Percentiles rank a stretch among this genome's conserved stretches.
These are phyloP conservation scores for Conistra vaccinii DNA, from an alignment of 2,888 invertebrate species.

Conservation along the genomic window DNA sequence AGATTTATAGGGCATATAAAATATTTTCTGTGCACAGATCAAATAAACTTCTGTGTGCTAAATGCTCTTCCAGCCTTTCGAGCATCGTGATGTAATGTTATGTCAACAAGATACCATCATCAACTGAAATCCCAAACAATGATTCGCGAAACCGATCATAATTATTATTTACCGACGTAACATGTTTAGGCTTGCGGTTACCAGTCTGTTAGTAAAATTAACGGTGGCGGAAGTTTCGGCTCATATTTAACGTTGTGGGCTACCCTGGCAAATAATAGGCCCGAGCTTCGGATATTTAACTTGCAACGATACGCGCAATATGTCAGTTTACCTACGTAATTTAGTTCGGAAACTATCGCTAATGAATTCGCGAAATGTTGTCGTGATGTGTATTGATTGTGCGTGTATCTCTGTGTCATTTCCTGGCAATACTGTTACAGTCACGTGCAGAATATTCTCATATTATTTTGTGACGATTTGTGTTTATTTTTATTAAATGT, in stretches of 20 bases:
- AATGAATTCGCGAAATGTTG: slow-evolving; percentile 29
- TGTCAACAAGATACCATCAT: slow-evolving; percentile 16
- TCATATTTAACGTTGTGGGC: slow-evolving; percentile 62
- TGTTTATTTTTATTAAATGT: slow-evolving; percentile 6
- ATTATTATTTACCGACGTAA: slow-evolving; percentile 54
- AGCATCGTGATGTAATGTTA: neutral
- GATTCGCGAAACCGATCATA: slow-evolving; percentile 35
- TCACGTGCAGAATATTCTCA: neutral
- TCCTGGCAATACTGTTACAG: neutral
- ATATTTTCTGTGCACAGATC: too few relatives aligned
- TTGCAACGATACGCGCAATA: slow-evolving; percentile 39
- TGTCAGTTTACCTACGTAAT: slow-evolving; percentile 40
- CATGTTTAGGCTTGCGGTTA: slow-evolving; percentile 56
- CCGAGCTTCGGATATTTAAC: slow-evolving; percentile 47
- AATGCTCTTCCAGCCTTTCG: neutral
- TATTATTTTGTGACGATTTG: neutral
- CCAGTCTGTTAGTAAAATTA: slow-evolving; percentile 58
- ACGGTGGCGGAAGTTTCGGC: slow-evolving; percentile 53
- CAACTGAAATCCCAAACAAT: slow-evolving; percentile 36
- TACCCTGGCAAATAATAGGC: slow-evolving; percentile 56
- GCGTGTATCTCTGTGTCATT: neutral
- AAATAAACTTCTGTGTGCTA: neutral
- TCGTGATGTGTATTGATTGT: neutral
- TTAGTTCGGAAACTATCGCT: slow-evolving; percentile 34
- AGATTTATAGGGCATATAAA: too few relatives aligned